A percentile compares a stretch with the other conserved stretches of the same genome.
Evolutionary conservation across 2,113 vertebrate species (phyloP).

Genomic region (Chauna torquata): DNA sequence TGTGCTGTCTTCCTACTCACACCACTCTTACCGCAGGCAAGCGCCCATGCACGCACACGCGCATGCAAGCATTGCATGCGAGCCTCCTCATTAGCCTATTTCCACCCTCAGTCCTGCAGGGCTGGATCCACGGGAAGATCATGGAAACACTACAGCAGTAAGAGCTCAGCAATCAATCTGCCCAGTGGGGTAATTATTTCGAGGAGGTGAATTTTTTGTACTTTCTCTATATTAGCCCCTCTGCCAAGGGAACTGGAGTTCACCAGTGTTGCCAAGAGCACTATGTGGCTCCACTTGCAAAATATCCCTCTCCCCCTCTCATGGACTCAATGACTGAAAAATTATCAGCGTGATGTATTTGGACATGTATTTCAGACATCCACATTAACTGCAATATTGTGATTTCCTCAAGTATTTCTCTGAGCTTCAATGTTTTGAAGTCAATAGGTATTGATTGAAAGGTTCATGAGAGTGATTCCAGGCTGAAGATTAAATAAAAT

Average conservation of each 20-base stretch:
- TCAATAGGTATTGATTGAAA: rapidly evolving
- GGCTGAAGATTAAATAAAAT: constrained; percentile 29
- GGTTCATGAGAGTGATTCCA: background rate
- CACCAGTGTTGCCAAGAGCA: background rate
- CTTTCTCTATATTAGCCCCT: background rate
- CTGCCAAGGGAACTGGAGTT: background rate
- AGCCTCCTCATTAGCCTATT: background rate
- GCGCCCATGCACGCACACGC: background rate
- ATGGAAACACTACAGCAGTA: background rate
- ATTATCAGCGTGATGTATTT: background rate
- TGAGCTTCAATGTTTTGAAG: background rate
- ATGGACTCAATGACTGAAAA: background rate
- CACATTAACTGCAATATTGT: background rate
- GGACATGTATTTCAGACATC: background rate
- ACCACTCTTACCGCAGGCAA: background rate
- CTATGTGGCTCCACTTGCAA: background rate
- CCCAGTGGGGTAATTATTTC: background rate
- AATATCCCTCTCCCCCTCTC: background rate
- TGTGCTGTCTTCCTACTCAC: background rate
- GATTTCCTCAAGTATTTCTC: background rate
- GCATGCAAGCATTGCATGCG: rapidly evolving
- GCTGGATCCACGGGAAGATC: background rate
- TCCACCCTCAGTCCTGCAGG: background rate
- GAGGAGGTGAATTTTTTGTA: background rate
- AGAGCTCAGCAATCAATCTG: background rate